A percentile compares a stretch with the other conserved stretches of the same genome.
These are phyloP conservation scores for Apistogramma diplotaenia DNA, from an alignment of 2,113 vertebrate genomes.

Conservation along the genomic window DNA sequence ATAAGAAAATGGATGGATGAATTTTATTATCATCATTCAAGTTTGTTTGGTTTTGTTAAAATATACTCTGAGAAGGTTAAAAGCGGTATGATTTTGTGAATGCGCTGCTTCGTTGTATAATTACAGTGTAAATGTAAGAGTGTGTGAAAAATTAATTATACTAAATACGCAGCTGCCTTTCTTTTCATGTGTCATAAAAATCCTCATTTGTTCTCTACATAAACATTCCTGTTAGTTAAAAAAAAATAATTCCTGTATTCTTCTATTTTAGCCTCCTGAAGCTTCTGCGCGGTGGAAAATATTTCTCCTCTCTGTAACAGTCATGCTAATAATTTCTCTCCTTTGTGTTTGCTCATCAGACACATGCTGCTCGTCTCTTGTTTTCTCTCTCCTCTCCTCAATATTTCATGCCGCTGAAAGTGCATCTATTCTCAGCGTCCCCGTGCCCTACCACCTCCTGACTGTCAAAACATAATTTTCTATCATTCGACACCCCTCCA, in stretches of 20 bases:
- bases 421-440: slow-evolving; percentile 67
- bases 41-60: neutral
- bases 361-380: slow-evolving; percentile 58
- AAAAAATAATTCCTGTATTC: neutral
- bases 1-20: too few species aligned
- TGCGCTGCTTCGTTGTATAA: neutral
- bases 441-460: slow-evolving; percentile 50
- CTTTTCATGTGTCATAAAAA: neutral
- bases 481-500: slow-evolving; percentile 45
- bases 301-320: slow-evolving; percentile 15
- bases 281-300: neutral
- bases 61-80: neutral
- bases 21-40: too few species aligned
- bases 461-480: slow-evolving; percentile 70
- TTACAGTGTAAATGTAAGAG: neutral
- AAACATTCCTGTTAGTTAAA: neutral
- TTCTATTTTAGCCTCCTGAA: slow-evolving; percentile 5
- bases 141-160: neutral
- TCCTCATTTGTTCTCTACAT: neutral
- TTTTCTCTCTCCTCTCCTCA: slow-evolving; percentile 62
- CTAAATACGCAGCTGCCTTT: neutral
- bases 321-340: slow-evolving; percentile 49
- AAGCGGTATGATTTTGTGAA: neutral
- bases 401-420: slow-evolving; percentile 72
- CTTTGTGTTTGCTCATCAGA: slow-evolving; percentile 66